A percentile compares a stretch with the other conserved stretches of the same genome.
Evolutionary conservation across 2,888 invertebrate genomes (phyloP).

Genomic region (Osedax fenrisi): DNA sequence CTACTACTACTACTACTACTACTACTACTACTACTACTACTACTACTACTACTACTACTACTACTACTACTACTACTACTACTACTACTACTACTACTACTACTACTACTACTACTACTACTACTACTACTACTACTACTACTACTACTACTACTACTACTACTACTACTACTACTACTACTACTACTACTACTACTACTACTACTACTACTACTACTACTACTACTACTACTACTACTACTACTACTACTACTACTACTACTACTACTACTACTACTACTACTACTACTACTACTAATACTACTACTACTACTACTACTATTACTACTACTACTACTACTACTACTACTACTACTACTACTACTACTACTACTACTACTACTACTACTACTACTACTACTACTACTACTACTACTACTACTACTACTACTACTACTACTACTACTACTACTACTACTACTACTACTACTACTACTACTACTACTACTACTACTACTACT

Average conservation of each 20-base stretch:
- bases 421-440: background rate
- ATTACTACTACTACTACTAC: background rate
- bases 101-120: no score
- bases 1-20: no score
- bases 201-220: background rate
- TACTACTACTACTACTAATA: no score
- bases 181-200: background rate
- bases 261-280: background rate
- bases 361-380: background rate
- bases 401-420: background rate
- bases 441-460: background rate
- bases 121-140: no score
- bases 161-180: background rate
- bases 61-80: no score
- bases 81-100: no score
- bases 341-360: background rate
- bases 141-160: no score
- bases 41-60: no score
- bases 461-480: no score
- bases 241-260: background rate
- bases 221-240: background rate
- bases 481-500: no score
- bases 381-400: background rate
- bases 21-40: no score
- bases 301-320: no score